Base-by-base conservation (phyloP, 1,140 invertebrate genomes). In the Danaus plexippus region DNA sequence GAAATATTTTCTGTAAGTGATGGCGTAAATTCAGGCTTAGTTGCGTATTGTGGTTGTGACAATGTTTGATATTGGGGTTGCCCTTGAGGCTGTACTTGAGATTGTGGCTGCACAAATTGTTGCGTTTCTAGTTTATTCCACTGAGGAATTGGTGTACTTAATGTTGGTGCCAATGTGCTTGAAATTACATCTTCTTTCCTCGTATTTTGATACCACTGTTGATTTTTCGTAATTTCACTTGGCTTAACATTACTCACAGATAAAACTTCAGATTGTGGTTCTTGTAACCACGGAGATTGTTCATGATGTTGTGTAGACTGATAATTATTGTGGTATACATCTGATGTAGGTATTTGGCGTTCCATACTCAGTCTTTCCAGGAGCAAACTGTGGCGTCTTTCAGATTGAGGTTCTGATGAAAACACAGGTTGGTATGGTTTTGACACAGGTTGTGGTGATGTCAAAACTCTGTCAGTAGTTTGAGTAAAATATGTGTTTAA, bases 201-300 rank as follows among this genome's bases (percentile, higher is more conserved):
- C 11, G 52, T 72, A 43, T 84, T 73, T 61, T 86, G 78, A 57
- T 85, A 87, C 84, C 84, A 87, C 57, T 85, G 80, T 41, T 78
- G 75, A 40, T 87, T 85, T 61, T 75, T 75, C 15, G 71, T 81
- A 47, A 87, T 82, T 18, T 66, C 66, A 58, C 84, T 87, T 1
- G 84, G 84, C 56, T 87, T 87, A 0, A 87, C 79, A 60, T 87
- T 87, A 43, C 77, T 84, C 13, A 80, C 75, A 48, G 71, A 79
- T 9, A 87, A 55, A 46, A 87, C 69, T 71, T 87, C 84, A 4
- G 79, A 74, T 61, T 80, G 77, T 9, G 84, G 84, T 54, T 85
- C 84, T 59, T 74, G 66, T 22, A 67, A 68, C 60, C 67, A 80
- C 58, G 75, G 75, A n/a, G 60, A 71, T 66, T 81, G 77, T 15